Evolutionary conservation across 2,797 vertebrate species (phyloP).

Genomic region (Carapus acus): DNA sequence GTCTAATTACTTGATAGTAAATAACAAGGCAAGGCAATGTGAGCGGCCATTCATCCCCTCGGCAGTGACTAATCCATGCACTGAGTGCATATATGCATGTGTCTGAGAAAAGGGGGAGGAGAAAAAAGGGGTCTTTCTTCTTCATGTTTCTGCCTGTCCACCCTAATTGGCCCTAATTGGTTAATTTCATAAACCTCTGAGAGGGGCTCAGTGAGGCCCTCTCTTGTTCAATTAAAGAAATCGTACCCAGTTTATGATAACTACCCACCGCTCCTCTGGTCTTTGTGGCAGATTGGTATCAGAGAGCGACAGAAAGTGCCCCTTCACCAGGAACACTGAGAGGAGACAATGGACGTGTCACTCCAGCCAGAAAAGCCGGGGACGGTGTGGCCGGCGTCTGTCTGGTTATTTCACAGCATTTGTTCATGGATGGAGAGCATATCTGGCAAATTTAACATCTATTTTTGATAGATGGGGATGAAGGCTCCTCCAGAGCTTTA

Average conservation of each 20-base stretch:
- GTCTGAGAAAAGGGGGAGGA: slow-evolving; percentile 31
- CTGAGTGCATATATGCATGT: slow-evolving; percentile 31
- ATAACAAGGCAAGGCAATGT: slow-evolving; percentile 64
- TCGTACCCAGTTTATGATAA: slow-evolving; percentile 30
- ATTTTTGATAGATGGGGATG: no score
- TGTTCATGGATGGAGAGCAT: slow-evolving; percentile 41
- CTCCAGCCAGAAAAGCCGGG: slow-evolving; percentile 22
- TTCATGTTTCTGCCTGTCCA: slow-evolving; percentile 52
- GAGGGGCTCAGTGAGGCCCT: slow-evolving; percentile 40
- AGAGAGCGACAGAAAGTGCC: slow-evolving; percentile 35
- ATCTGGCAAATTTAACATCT: slow-evolving; percentile 53
- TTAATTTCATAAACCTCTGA: slow-evolving; percentile 73
- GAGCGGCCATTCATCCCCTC: slow-evolving; percentile 69
- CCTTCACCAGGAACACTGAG: slow-evolving; percentile 31
- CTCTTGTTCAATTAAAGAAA: slow-evolving; percentile 15
- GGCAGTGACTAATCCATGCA: slow-evolving; percentile 74
- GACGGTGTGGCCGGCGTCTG: slow-evolving; percentile 14
- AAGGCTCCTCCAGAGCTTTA: no score
- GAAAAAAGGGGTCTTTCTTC: slow-evolving; percentile 54
- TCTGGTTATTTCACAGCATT: slow-evolving; percentile 59
- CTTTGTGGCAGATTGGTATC: slow-evolving; percentile 38
- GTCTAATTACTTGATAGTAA: slow-evolving; percentile 69
- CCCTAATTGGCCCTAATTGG: slow-evolving; percentile 65
- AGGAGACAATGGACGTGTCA: slow-evolving; percentile 43
- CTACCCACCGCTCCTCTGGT: slow-evolving; percentile 53